A percentile compares a stretch with the other conserved stretches of the same genome.
Conservation (phyloP, 2,113 vertebrate genomes). For the Dolichotis patagonum region DNA sequence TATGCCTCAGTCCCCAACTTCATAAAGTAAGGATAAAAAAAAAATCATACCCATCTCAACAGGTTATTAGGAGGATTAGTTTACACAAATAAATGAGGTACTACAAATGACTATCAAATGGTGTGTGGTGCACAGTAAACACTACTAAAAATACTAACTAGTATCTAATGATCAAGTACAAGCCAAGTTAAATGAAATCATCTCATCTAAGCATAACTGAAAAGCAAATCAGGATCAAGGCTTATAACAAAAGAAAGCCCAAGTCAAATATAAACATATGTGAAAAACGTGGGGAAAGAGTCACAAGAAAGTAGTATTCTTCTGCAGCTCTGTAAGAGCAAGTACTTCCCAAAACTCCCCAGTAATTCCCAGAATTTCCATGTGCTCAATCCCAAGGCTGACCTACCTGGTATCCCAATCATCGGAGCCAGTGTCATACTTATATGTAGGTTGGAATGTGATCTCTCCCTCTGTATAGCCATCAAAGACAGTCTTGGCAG, state of each 20-base stretch:
- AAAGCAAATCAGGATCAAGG: constrained; percentile 23
- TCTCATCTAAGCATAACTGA: not conserved
- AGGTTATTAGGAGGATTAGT: not conserved
- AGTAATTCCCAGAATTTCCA: not conserved
- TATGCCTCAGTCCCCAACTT: not conserved
- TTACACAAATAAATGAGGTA: not conserved
- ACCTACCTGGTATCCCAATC: constrained; percentile 97
- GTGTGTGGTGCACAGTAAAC: not conserved
- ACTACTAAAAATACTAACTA: constrained; percentile 15
- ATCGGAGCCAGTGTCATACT: constrained; percentile 95
- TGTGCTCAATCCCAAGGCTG: not conserved
- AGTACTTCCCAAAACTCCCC: not conserved
- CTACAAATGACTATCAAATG: not conserved
- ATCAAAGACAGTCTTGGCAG: constrained; percentile 92
- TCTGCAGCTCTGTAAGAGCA: not conserved
- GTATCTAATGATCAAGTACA: not conserved
- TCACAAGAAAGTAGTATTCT: not conserved
- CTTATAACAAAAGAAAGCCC: not conserved
- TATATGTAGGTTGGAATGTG: constrained; percentile 97
- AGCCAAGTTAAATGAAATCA: not conserved
- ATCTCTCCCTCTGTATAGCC: constrained; percentile 95
- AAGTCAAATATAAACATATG: not conserved
- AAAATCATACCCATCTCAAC: not conserved
- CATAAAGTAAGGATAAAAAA: constrained; percentile 27
- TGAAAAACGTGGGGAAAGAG: not conserved